Evolutionary conservation across 2,797 vertebrate species (phyloP), one percentile per base, ranked within the genome.

Genomic region (Acanthurus leucopareius): DNA sequence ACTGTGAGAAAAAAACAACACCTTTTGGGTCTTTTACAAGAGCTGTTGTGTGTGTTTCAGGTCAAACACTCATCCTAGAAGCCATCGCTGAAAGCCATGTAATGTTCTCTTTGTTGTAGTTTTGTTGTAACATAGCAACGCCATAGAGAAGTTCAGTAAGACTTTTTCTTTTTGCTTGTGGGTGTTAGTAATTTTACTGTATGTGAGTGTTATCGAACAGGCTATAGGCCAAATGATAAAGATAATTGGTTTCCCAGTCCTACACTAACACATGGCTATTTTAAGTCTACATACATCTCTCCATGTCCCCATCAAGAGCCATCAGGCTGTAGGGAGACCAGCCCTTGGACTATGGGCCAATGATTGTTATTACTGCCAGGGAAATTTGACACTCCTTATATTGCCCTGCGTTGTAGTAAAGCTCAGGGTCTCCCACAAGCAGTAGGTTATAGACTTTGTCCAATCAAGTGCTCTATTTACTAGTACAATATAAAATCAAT

Each of bases 151-250:
- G 80, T 88, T 90, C 64, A 82, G 70, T 49, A 72, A 82, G 73
- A 80, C 65, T 80, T 82, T 75, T 73, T 32, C 58, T 80, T 28
- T 62, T 58, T 20, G 72, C 82, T 93, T 10, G 85, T 93, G 84
- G 82, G 42, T 73, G 81, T 79, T 84, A 61, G 79, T 87, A 84
- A 90, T 92, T 89, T 89, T 77, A 72, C 87, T 87, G 70, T 81
- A 88, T 87, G 82, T 90, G 75, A 82, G 89, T 76, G 84, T 86
- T 94, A 89, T 92, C 49, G 74, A 93, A 88, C 71, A 83, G 88
- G 88, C 87, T 88, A 83, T 81, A 83, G 89, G 91, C 87, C 91
- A 92, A 89, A 91, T 90, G 88, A 93, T 93, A 85, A 90, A 91
- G 87, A 93, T 92, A 92, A 94, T 92, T 93, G 90, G 85, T 90